Percentiles rank a stretch among this genome's conserved stretches.
These are phyloP conservation scores for Limnothrissa miodon DNA, from an alignment of 2,113 vertebrate species.

Conservation along the genomic window DNA sequence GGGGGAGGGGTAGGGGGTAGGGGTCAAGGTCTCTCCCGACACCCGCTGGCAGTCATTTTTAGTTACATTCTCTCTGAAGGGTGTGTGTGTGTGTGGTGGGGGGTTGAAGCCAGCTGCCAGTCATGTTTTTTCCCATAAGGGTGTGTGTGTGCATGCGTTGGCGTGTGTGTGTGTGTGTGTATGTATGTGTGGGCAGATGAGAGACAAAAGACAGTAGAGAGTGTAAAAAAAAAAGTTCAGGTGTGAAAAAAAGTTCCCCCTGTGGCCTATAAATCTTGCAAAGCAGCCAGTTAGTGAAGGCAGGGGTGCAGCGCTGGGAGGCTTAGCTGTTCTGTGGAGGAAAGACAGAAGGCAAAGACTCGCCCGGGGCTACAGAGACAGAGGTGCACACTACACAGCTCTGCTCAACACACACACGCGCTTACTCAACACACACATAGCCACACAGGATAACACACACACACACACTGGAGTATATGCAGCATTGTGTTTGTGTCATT, in stretches of 20 bases:
- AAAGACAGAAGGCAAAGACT: not conserved
- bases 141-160: not conserved
- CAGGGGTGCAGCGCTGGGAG: not conserved
- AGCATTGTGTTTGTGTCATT: not conserved
- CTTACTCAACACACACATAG: not conserved
- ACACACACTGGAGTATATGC: not conserved
- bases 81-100: not conserved
- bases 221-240: not conserved
- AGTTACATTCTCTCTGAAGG: not conserved
- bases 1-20: not conserved
- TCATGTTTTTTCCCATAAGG: not conserved
- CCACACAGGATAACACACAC: not conserved
- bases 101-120: not conserved
- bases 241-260: not conserved
- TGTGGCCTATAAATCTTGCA: not conserved
- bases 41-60: slow-evolving; percentile 7
- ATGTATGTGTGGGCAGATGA: not conserved
- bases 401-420: not conserved
- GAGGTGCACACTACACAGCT: not conserved
- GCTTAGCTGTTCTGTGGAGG: not conserved
- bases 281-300: not conserved
- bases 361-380: not conserved
- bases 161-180: not conserved
- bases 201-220: not conserved
- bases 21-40: not conserved